These are phyloP conservation scores for Odontomachus brunneus DNA, from an alignment of 1,140 invertebrate genomes.

Conservation along the genomic window DNA sequence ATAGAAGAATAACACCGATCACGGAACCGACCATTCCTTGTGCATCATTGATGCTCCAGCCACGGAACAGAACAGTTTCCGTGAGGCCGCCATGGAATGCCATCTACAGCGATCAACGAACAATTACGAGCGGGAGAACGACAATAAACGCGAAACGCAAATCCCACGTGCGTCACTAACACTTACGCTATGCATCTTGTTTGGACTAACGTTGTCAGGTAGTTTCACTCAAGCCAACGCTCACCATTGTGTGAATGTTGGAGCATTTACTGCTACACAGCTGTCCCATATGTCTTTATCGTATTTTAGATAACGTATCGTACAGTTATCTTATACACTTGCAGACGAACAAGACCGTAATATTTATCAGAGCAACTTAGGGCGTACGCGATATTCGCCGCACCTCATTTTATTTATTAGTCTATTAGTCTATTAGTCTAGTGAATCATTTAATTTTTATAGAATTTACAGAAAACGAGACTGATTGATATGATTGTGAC, in stretches of 20 bases:
- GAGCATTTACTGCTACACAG: background rate
- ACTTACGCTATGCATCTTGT: constrained; percentile 64
- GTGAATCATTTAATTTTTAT: no score
- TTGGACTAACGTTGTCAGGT: background rate
- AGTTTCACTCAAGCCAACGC: background rate
- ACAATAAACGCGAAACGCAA: background rate
- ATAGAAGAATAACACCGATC: constrained; percentile 78
- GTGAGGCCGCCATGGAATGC: constrained; percentile 80
- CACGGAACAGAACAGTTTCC: constrained; percentile 80
- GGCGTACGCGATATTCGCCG: background rate
- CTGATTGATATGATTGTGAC: no score
- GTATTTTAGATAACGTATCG: constrained; percentile 65
- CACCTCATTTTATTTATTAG: background rate
- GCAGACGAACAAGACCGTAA: no score
- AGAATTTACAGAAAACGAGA: no score
- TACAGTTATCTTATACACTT: background rate
- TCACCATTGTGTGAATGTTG: constrained; percentile 1
- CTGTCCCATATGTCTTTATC: constrained; percentile 38
- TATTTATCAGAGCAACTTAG: background rate
- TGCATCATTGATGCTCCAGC: constrained; percentile 77
- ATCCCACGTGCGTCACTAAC: background rate
- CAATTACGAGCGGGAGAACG: background rate
- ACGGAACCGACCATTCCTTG: constrained; percentile 78
- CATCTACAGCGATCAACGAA: constrained; percentile 72
- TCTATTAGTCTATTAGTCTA: background rate